These are phyloP conservation scores for Oryzias curvinotus DNA, from an alignment of 2,113 vertebrate genomes.

Conservation along the genomic window DNA sequence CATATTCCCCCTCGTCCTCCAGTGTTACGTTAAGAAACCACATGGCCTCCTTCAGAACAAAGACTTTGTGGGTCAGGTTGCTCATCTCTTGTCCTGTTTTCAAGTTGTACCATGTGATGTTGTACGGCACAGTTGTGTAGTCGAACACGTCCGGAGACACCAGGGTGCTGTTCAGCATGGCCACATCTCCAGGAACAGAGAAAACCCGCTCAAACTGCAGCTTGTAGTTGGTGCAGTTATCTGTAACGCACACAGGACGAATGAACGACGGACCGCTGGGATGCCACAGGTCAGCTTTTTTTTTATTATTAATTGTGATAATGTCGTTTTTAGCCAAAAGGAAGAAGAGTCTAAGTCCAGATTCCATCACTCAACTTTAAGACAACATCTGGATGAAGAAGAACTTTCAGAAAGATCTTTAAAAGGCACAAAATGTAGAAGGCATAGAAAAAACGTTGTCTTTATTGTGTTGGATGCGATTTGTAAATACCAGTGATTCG, in stretches of 20 bases:
- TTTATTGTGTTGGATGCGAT: no score
- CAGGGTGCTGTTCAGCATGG: slow-evolving; percentile 64
- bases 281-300: no score
- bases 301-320: no score
- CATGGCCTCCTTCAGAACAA: slow-evolving; percentile 71
- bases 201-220: slow-evolving; percentile 48
- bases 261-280: no score
- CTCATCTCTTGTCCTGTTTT: slow-evolving; percentile 48
- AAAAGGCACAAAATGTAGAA: no score
- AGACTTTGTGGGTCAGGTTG: slow-evolving; percentile 58
- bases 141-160: slow-evolving; percentile 36
- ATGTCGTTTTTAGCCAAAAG: no score
- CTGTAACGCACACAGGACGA: slow-evolving; percentile 46
- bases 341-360: no score
- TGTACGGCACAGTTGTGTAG: slow-evolving; percentile 47
- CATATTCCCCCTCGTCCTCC: slow-evolving; percentile 81
- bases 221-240: slow-evolving; percentile 51
- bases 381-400: no score
- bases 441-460: no score
- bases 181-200: slow-evolving; percentile 67
- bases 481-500: no score
- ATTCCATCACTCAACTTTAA: no score
- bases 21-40: slow-evolving; percentile 80
- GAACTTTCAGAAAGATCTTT: no score
- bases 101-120: slow-evolving; percentile 81